Evolutionary conservation across 1,140 invertebrate species (phyloP).

Genomic region (Zelostemma sp.): DNA sequence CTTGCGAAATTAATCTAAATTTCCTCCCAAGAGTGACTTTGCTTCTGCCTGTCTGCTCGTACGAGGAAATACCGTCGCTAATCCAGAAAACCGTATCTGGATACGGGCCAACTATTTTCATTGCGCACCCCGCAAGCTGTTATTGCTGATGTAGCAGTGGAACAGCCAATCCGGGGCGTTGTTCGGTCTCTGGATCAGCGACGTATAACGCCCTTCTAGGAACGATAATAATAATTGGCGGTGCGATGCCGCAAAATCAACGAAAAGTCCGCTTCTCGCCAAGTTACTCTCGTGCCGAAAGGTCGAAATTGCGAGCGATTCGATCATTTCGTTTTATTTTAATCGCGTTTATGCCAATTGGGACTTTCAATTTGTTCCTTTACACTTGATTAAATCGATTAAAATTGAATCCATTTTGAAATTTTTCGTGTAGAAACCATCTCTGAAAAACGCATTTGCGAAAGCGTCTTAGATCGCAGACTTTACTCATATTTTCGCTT

Average conservation of each 20-base stretch:
- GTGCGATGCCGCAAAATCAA: constrained; percentile 42
- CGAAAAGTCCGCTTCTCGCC: neutral
- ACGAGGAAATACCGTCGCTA: constrained; percentile 38
- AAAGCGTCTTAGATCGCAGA: neutral
- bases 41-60: constrained; percentile 17
- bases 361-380: too few species aligned
- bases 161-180: constrained; percentile 20
- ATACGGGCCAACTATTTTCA: constrained; percentile 54
- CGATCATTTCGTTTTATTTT: too few species aligned
- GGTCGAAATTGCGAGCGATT: constrained; percentile 32
- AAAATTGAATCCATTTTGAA: too few species aligned
- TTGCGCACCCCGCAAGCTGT: constrained; percentile 45
- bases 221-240: constrained; percentile 48
- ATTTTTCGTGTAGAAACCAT: too few species aligned
- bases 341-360: too few species aligned
- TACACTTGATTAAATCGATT: neutral
- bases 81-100: constrained; percentile 52
- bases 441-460: neutral
- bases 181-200: constrained; percentile 34
- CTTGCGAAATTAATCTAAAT: constrained; percentile 41
- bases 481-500: neutral
- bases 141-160: constrained; percentile 51
- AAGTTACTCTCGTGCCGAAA: constrained; percentile 27
- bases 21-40: constrained; percentile 23
- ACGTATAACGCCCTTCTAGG: constrained; percentile 46